Evolutionary conservation across 2,113 vertebrate species (phyloP), one percentile per base, ranked within the genome.

Genomic region (Datnioides undecimradiatus): DNA sequence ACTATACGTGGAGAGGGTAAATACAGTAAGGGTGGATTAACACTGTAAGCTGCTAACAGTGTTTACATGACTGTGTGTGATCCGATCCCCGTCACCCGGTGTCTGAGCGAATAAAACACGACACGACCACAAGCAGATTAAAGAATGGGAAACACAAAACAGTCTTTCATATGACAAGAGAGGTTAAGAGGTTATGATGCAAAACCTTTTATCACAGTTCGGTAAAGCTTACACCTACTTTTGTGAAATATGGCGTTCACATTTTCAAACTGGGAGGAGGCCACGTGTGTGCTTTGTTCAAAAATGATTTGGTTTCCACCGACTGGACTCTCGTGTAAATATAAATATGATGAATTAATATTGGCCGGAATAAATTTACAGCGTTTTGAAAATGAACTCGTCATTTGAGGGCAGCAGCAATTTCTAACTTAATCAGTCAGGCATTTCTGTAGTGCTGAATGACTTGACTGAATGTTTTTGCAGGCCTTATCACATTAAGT

Each of bases 11-110:
- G 41, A 49, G 34, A 80, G 45, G 57, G 87, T 84, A 88, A 92
- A 88, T 89, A 87, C 83, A 87, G 84, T 71, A 11, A 46, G 19
- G 55, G 49, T 82, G 86, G 86, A 92, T 91, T 90, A 92, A 4
- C 38, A 34, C 48, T 0, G 23, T 90, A 89, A 91, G 80, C 88
- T 73, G 82, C 70, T 46, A 60, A 80, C 85, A 55, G 73, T 85
- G 87, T 88, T 92, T 83, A 87, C 80, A 87, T 63, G 66, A 68
- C 45, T 52, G 69, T 55, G 70, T 43, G 75, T n/a, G 79, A 91
- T 82, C 59, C 59, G 68, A 91, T 84, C 65, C 63, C n/a, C 0
- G 34, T 83, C 67, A 57, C 60, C 52, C 6, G 10, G 60, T 7
- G 31, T 76, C 59, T 41, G 57, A 85, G 59, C 23, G 51, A 73